A percentile compares a stretch with the other conserved stretches of the same genome.
These are phyloP conservation scores for Diarsia mendica DNA, from an alignment of 2,888 invertebrate genomes.

Conservation along the genomic window DNA sequence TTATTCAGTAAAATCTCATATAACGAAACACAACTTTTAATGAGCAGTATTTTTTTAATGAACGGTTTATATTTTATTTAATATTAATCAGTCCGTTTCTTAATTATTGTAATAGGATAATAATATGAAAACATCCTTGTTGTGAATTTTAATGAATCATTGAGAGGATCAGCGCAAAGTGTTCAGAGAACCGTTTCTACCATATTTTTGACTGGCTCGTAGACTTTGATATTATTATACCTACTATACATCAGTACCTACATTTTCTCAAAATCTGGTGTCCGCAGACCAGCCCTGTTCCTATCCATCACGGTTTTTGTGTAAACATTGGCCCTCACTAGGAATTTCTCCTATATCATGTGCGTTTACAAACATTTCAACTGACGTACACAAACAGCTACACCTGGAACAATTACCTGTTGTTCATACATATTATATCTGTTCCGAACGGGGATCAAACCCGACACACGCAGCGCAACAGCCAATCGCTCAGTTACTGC, in stretches of 20 bases:
- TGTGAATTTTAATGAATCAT: background rate
- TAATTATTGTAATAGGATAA: background rate
- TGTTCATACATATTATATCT: too few relatives aligned
- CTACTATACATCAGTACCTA: too few relatives aligned
- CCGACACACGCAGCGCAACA: too few relatives aligned
- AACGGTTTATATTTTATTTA: background rate
- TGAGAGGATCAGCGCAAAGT: background rate
- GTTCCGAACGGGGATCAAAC: too few relatives aligned
- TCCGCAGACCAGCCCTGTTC: too few relatives aligned
- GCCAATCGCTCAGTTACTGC: too few relatives aligned
- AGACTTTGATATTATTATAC: background rate
- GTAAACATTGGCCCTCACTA: background rate
- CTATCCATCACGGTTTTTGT: background rate
- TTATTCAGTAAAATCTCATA: background rate
- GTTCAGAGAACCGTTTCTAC: background rate
- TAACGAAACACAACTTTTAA: background rate
- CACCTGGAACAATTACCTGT: too few relatives aligned
- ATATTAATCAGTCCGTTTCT: background rate
- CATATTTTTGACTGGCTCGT: background rate
- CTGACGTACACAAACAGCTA: too few relatives aligned
- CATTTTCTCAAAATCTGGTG: too few relatives aligned
- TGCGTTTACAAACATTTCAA: too few relatives aligned
- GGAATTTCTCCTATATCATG: background rate
- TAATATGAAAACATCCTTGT: background rate
- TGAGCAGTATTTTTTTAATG: background rate